Evolutionary conservation across 2,888 invertebrate genomes (phyloP).

Genomic region (Diadegma fenestrale): DNA sequence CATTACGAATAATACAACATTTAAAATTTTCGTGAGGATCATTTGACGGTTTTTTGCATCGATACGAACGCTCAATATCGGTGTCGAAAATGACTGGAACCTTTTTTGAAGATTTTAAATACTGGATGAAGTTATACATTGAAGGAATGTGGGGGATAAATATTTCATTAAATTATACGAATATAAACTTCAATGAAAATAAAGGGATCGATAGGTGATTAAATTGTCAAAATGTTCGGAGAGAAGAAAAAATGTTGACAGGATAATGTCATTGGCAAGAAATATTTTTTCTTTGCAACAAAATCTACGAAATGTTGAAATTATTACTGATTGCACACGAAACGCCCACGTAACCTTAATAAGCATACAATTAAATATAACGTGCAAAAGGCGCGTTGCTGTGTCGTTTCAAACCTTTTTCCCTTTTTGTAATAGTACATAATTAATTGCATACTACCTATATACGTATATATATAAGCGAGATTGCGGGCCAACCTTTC

Average conservation of each 20-base stretch:
- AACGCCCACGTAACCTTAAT: constrained; percentile 59
- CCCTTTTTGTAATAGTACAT: constrained; percentile 28
- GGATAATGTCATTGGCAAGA: constrained; percentile 17
- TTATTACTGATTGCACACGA: constrained; percentile 13
- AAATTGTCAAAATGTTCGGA: neutral
- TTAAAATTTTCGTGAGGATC: neutral
- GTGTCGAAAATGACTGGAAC: neutral
- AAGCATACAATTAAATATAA: constrained; percentile 63
- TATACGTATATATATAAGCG: constrained; percentile 37
- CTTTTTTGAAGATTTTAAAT: neutral
- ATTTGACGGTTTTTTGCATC: neutral
- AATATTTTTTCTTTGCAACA: constrained; percentile 29
- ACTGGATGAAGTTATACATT: neutral
- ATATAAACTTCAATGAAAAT: neutral
- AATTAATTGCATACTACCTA: constrained; percentile 39
- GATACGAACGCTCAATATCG: neutral
- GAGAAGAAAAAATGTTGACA: neutral
- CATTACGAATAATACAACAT: neutral
- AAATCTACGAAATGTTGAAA: constrained; percentile 13
- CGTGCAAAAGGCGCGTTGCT: constrained; percentile 61
- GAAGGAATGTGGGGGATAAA: neutral
- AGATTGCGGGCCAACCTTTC: constrained; percentile 63
- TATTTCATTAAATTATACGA: neutral
- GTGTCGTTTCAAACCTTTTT: constrained; percentile 44
- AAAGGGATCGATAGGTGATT: neutral